Evolutionary conservation across 2,113 vertebrate genomes (phyloP), one percentile per base, ranked within the genome.

Genomic region (Psophia crepitans): DNA sequence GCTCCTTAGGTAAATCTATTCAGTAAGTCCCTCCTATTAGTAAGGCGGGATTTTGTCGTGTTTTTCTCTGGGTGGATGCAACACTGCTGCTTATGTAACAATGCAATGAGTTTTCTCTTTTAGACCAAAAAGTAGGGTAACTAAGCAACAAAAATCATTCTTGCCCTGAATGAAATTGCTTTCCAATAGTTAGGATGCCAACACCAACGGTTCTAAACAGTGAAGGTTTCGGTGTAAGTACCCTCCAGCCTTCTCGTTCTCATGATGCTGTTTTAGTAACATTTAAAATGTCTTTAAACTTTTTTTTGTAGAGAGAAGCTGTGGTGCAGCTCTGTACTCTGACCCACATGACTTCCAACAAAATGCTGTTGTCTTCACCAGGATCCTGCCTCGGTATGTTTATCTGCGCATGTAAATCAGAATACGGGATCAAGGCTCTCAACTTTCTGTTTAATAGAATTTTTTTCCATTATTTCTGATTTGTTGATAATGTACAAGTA

Each of bases 71-170:
- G 58, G 32, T 92, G 48, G 58, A 87, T 90, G 80, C 69, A 74
- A 63, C 32, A 12, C 79, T 90, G 68, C 84, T 90, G 64, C 92
- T 96, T 96, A 94, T 95, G 89, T 94, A 96, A 95, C 70, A 86
- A 19, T 32, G 89, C 69, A 33, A 60, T 32, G 73, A 78, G 66
- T 76, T 96, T 84, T 93, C 44, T 57, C 73, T 79, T 56, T 32
- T 24, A 9, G 85, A 93, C 90, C 65, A 7, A 91, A 53, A 83
- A 78, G 24, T 65, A 24, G 81, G 81, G 96, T 97, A 97, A 51
- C 96, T 2, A 96, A 89, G 96, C 97, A 97, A 97, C 94, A 82
- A 54, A 76, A 93, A 19, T 13, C 14, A 14, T 78, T 75, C 82
- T 61, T 91, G 73, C 35, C 41, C 58, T 75, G 71, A 84, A 57